Evolutionary conservation across 2,113 vertebrate genomes (phyloP).

Genomic region (Anas platyrhynchos): DNA sequence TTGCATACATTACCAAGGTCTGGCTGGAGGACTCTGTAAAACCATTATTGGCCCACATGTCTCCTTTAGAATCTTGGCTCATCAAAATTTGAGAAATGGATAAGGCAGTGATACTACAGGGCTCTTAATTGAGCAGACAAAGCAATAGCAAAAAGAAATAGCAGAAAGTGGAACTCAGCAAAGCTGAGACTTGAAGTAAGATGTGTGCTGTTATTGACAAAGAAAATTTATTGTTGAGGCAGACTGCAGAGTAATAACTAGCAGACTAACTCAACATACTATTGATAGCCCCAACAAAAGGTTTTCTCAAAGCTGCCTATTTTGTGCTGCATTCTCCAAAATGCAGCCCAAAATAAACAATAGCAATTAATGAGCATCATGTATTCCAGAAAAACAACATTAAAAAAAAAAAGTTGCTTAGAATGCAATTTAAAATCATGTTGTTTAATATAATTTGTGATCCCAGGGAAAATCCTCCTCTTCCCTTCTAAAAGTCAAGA

Average conservation of each 20-base stretch:
- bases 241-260: not conserved
- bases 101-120: not conserved
- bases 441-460: not conserved
- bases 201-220: not conserved
- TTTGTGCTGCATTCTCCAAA: not conserved
- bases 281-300: not conserved
- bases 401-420: not conserved
- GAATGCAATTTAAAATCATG: not conserved
- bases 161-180: not conserved
- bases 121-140: conserved; percentile 9
- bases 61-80: conserved; percentile 22
- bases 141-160: not conserved
- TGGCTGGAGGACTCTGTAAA: conserved; percentile 29
- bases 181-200: not conserved
- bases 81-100: conserved; percentile 10
- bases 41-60: conserved; percentile 17
- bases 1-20: conserved; percentile 59
- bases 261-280: not conserved
- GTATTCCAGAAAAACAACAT: not conserved
- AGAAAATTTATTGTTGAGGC: not conserved
- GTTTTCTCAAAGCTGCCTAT: not conserved
- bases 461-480: not conserved
- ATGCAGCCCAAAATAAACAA: not conserved
- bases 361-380: not conserved
- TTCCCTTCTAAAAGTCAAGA: not conserved